Evolutionary conservation across 2,113 vertebrate species (phyloP).

Genomic region (Eptatretus burgeri): DNA sequence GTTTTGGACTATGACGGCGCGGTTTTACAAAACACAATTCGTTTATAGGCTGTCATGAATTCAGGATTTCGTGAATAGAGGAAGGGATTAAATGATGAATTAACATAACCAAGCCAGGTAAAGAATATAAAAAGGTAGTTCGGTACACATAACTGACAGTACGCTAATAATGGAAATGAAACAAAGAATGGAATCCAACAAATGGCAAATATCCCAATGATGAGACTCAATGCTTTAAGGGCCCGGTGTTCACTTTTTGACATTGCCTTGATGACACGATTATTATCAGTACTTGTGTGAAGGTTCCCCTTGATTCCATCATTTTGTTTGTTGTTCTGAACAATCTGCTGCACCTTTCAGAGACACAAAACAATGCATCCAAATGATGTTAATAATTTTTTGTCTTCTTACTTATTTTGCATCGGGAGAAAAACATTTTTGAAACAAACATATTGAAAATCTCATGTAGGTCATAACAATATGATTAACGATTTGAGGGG

Average conservation of each 20-base stretch:
- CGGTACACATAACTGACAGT: constrained; percentile 37
- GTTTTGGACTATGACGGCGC: no score
- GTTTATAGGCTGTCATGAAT: constrained; percentile 63
- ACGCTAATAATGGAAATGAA: constrained; percentile 63
- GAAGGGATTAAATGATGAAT: constrained; percentile 87
- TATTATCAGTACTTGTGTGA: no score
- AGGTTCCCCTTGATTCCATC: no score
- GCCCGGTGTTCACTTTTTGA: constrained; percentile 75
- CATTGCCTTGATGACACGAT: constrained; percentile 11
- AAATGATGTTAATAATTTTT: no score
- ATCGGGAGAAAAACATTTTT: no score
- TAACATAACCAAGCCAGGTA: constrained; percentile 90
- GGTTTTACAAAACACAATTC: constrained; percentile 8
- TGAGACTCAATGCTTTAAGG: constrained; percentile 81
- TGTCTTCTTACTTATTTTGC: no score
- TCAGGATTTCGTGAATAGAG: constrained; percentile 93
- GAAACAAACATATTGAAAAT: no score
- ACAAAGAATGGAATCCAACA: constrained; percentile 96
- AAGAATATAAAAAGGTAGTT: constrained; percentile 66
- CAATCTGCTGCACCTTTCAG: no score
- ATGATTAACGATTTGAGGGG: no score
- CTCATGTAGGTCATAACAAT: no score
- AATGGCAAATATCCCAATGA: constrained; percentile 92
- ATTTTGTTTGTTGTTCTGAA: no score
- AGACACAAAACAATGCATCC: no score